phyloP scores from a whole-genome alignment of 2,113 vertebrate species.

The Tringa solitaria region DNA sequence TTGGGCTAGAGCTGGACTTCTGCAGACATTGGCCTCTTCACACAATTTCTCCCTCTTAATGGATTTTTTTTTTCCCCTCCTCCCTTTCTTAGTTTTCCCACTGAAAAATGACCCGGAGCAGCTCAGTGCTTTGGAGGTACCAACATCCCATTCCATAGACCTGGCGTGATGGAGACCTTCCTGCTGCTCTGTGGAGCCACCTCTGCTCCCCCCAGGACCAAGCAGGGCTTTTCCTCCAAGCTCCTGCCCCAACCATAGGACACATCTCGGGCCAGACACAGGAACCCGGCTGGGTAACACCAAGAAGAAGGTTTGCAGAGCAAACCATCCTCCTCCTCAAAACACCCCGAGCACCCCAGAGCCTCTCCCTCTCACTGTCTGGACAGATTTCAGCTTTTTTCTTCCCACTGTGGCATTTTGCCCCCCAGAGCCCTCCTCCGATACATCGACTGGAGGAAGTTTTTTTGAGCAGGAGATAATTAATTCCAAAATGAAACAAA shows the following conservation, averaged over 20 bases:
- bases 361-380: background rate
- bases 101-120: background rate
- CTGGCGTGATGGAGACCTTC: accelerated
- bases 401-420: background rate
- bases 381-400: background rate
- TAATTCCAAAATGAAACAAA: background rate
- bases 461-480: background rate
- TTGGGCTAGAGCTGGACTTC: background rate
- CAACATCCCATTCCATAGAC: background rate
- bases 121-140: background rate
- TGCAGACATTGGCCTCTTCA: background rate
- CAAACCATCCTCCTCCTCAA: background rate
- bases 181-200: background rate
- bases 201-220: background rate
- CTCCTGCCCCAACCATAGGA: background rate
- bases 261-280: background rate
- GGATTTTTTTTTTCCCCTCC: background rate
- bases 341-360: accelerated
- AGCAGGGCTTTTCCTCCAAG: background rate
- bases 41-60: background rate
- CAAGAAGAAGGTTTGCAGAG: background rate
- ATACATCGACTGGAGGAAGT: background rate
- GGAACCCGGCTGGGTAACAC: background rate
- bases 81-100: background rate
- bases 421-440: background rate